A percentile compares a stretch with the other conserved stretches of the same genome.
Evolutionary conservation across 1,140 invertebrate genomes (phyloP).

Genomic region (Brachionus plicatilis): DNA sequence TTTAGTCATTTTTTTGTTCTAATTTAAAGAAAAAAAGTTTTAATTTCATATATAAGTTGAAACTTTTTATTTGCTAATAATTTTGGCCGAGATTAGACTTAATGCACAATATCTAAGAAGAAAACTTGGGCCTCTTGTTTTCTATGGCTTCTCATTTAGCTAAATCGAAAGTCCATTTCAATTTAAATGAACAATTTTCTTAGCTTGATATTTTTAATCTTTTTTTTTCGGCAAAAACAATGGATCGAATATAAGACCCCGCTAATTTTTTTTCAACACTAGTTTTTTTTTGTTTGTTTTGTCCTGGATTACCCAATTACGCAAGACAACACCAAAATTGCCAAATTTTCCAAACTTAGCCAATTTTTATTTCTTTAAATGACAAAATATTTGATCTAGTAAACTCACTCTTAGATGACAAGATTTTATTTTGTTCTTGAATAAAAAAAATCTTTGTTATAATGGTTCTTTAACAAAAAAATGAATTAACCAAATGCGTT

Average conservation of each 20-base stretch:
- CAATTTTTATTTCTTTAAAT: background rate
- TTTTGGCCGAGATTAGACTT: background rate
- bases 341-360: background rate
- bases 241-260: background rate
- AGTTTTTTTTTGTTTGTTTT: constrained; percentile 6
- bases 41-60: background rate
- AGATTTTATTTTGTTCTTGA: too few species aligned
- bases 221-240: background rate
- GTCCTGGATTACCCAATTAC: background rate
- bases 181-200: background rate
- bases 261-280: background rate
- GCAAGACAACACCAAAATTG: background rate
- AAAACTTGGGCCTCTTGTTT: background rate
- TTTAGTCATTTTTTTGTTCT: background rate
- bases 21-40: constrained; percentile 9
- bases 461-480: background rate
- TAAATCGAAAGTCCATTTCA: background rate
- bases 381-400: background rate
- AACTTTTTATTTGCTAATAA: background rate
- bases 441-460: too few species aligned
- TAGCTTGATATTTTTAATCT: background rate
- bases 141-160: background rate
- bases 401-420: too few species aligned
- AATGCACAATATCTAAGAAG: background rate
- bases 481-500: background rate